Evolutionary conservation across 1,140 invertebrate genomes (phyloP), one percentile per base, ranked within the genome.

Genomic region (Agrypnia vestita): DNA sequence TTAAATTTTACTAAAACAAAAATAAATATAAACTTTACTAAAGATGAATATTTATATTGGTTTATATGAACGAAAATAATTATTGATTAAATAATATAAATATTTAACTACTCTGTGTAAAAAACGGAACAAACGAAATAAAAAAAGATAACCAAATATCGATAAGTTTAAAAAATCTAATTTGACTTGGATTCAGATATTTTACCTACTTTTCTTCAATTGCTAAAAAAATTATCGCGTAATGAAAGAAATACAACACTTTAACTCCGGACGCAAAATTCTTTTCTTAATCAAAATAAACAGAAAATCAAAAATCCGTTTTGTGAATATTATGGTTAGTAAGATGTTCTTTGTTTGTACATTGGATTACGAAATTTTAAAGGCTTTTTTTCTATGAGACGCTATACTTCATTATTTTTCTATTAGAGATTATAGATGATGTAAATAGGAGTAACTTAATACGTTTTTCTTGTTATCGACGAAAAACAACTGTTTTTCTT

Each of bases 321-420:
- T 25, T 74, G 21, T 74, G 25, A 35, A 35, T 56, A 74, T 53
- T 55, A 55, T 74, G 55, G 61, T 62, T 76, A 44, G 59, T 76
- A 62, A 44, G 74, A 62, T 69, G 49, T 69, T 67, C 44, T 15
- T 71, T 76, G 56, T 80, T 82, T 82, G 81, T 82, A 82, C 81
- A 80, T 82, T 71, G 71, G 56, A 77, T 82, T 82, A 17, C 81
- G 62, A 79, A 78, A 80, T 76, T 76, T 76, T 49, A 78, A 82
- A 82, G 81, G 81, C 81, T 77, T 76, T 80, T 56, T 17, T 35
- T 46, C 71, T 75, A 69, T 80, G 51, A 62, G 71, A 75, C 49
- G 19, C 67, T 75, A 46, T 62, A 80, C 56, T 77, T 79, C 72
- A 77, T 77, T 64, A 77, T 77, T 64, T 53, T 76, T 59, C 51